Base-by-base conservation (phyloP, 2,888 invertebrate species). In the Ypsolopha scabrella region DNA sequence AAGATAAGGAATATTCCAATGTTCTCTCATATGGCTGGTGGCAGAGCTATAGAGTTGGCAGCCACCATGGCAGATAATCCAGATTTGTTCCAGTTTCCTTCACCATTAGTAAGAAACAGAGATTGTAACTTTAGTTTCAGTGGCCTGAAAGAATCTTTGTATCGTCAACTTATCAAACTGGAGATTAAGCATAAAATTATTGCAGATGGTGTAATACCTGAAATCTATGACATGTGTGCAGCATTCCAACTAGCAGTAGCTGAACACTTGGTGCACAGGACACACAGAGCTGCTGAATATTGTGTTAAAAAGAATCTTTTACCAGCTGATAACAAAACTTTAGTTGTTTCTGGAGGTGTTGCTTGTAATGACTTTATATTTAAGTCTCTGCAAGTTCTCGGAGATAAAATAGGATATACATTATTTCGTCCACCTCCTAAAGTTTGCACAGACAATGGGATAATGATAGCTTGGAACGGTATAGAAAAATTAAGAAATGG, bases 401-500 rank as follows among this genome's bases (percentile, higher is more conserved):
- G 94, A 59, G 65, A 86, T 11, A 87, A 90, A 60, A 87, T 88
- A 63, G 89, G 88, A 1, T 95, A 90, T 63, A 83, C 82, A 64
- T 81, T 95, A 6, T 85, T 90, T 52, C 89, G 94, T 53, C 97
- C 98, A 10, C 94, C 96, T 3, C 91, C 93, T 24, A 88, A 89
- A 65, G 88, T 97, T 8, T 99, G 99, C 72, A 97, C 97, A 0
- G 99, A 99, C 74, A 99, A 99, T 88, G 99, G 99, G 7, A 90
- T 97, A 37, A 99, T 99, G 99, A 95, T 99, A 63, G 99, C 99
- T 13, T 99, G 99, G 98, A 98, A 98, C 88, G 98, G 96, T 7
- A 86, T 97, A 50, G 98, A 98, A 79, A 93, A 91, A 74, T 88
- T 90, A 61, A 76, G 66, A 52, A 73, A 71, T 33, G 71, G 88